Base-by-base conservation (phyloP, 2,888 invertebrate species). In the Erynnis tages region DNA sequence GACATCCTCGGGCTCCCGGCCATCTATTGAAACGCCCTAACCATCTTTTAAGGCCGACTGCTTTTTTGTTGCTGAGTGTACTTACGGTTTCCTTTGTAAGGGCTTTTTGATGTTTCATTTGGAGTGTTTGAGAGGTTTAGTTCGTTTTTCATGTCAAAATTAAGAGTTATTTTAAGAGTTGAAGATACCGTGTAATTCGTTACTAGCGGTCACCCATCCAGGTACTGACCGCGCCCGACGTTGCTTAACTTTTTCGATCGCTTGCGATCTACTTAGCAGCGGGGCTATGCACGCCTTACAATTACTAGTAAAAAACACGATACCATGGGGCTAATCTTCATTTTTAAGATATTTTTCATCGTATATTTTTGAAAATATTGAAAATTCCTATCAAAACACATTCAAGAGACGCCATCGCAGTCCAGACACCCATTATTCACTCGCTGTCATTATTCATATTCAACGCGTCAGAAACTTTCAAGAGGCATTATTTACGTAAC, bases 21-120 rank as follows among this genome's bases (percentile, higher is more conserved):
- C 50, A 50, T 50, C 50, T 19, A 50, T 50, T 50, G 50, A 21
- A 43, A 50, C 35, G 25, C 50, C 50, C 43, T 50, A 43, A 43
- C 50, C 50, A 50, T 50, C 41, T 43, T 50, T 50, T 29, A 43
- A 35, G 29, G 35, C 43, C 11, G 49, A 41, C 13, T 50, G 23
- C 13, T 29, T 43, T 35, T 43, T 43, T 41, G 32, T 34, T 49
- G 41, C 34, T 23, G 10, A 2, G n/a, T 21, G 32, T 21, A 11
- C 13, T 23, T 25, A 34, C 34, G 7, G 34, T 45, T 32, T 19
- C 14, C 14, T 32, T 32, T 21, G n/a, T 11, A 21, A 21, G 5
- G 10, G 11, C 4, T 13, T 14, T 32, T n/a, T 35, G 14, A 32
- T 5, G 14, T 32, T 7, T 7, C 2, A 6, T 32, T 32, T 13